Conservation (phyloP, 2,113 vertebrate species). For the Lagopus leucura region DNA sequence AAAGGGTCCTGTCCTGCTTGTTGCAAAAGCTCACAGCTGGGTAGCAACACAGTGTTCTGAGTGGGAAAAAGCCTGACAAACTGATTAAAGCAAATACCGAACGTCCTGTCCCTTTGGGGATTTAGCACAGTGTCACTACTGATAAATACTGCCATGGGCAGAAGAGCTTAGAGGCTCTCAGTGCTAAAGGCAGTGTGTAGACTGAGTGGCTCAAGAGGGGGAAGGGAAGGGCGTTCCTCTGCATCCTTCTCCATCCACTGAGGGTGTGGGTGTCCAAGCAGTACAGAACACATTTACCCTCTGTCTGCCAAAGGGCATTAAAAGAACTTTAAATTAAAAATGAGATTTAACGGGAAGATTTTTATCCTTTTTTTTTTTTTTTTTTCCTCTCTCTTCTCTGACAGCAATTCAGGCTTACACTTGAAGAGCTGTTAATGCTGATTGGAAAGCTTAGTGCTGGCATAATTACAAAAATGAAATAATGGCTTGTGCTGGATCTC, state of each 20-base stretch:
- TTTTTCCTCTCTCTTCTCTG: not conserved
- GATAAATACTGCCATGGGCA: slow-evolving; percentile 57
- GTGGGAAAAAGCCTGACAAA: slow-evolving; percentile 15
- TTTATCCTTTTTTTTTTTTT: not conserved
- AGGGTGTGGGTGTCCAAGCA: not conserved
- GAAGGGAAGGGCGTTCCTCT: not conserved
- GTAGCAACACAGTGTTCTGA: not conserved
- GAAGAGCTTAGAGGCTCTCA: slow-evolving; percentile 54
- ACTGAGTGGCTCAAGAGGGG: not conserved
- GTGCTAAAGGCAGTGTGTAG: slow-evolving; percentile 37
- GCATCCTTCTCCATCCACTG: not conserved
- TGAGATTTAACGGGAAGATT: not conserved
- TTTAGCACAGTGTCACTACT: slow-evolving; percentile 43
- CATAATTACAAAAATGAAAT: not conserved
- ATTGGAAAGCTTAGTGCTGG: slow-evolving; percentile 19
- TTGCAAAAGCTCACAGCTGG: not conserved
- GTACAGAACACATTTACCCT: not conserved
- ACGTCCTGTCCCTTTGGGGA: slow-evolving; percentile 39
- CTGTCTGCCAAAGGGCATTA: not conserved
- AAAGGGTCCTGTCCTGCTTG: not conserved
- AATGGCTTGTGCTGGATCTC: not conserved
- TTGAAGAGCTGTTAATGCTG: not conserved
- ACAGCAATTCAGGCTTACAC: not conserved
- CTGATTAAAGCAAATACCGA: slow-evolving; percentile 24
- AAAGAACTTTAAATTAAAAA: not conserved